phyloP scores from a whole-genome alignment of 2,888 invertebrate species.

The Amiota mariae region DNA sequence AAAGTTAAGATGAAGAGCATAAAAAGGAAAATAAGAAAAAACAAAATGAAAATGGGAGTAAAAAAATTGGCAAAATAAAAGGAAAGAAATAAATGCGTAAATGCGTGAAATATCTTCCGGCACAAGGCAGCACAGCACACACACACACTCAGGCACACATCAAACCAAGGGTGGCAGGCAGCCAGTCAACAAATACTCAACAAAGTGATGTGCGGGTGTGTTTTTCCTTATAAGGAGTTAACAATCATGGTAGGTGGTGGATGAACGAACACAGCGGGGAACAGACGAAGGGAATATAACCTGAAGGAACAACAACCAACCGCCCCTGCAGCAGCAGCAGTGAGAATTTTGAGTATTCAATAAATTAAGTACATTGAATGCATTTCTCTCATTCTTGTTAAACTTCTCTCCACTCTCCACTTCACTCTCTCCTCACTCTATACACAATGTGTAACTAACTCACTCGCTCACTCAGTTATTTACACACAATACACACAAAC shows the following conservation, averaged over 20 bases:
- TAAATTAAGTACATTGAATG: too few relatives aligned
- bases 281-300: not conserved
- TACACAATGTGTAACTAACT: not conserved
- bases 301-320: slow-evolving; percentile 12
- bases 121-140: not conserved
- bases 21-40: not conserved
- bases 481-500: too few relatives aligned
- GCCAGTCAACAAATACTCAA: not conserved
- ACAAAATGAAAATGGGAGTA: not conserved
- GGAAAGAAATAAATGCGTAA: slow-evolving; percentile 12
- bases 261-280: not conserved
- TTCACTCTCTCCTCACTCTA: not conserved
- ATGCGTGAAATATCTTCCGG: slow-evolving; percentile 25
- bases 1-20: not conserved
- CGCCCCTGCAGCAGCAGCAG: slow-evolving; percentile 11
- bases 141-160: too few relatives aligned
- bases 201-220: not conserved
- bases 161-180: too few relatives aligned
- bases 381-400: too few relatives aligned
- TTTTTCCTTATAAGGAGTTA: slow-evolving; percentile 10
- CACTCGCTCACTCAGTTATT: not conserved
- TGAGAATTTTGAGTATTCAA: not conserved
- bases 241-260: not conserved
- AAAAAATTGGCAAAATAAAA: not conserved
- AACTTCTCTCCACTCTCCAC: too few relatives aligned